phyloP scores from a whole-genome alignment of 2,888 invertebrate species.

The Ormyrus labotus region DNA sequence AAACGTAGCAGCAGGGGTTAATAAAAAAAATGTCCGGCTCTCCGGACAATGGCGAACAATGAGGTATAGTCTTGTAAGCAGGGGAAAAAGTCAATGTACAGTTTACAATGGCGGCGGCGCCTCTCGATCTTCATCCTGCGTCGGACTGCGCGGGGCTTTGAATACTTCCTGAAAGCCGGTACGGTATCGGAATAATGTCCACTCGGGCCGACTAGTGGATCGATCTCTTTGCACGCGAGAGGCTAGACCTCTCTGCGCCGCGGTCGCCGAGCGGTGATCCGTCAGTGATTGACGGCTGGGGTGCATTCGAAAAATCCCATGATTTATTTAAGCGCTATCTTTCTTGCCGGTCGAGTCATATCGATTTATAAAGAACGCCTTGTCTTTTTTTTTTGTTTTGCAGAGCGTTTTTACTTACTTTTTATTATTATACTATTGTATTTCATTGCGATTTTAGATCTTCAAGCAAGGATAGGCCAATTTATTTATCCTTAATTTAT shows the following conservation, averaged over 20 bases:
- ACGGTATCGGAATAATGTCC: constrained; percentile 51
- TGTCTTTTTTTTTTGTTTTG: too few relatives aligned
- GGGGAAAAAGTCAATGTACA: constrained; percentile 4
- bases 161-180: constrained; percentile 45
- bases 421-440: too few relatives aligned
- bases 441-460: too few relatives aligned
- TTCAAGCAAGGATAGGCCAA: too few relatives aligned
- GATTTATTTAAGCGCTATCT: background rate
- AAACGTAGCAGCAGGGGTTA: too few relatives aligned
- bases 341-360: background rate
- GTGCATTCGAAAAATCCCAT: constrained; percentile 2
- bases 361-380: too few relatives aligned
- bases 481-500: too few relatives aligned
- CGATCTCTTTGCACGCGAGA: constrained; percentile 35
- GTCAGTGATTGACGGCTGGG: constrained; percentile 4
- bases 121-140: constrained; percentile 32
- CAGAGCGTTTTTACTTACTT: too few relatives aligned
- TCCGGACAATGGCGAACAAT: constrained; percentile 20
- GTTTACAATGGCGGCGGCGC: constrained; percentile 4
- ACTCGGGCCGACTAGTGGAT: constrained; percentile 34
- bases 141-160: background rate
- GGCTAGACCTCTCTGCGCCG: background rate
- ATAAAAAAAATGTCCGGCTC: too few relatives aligned
- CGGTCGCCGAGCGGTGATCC: background rate
- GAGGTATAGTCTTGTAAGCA: background rate